phyloP scores from a whole-genome alignment of 1,140 invertebrate species.

The Scylla paramamosain region DNA sequence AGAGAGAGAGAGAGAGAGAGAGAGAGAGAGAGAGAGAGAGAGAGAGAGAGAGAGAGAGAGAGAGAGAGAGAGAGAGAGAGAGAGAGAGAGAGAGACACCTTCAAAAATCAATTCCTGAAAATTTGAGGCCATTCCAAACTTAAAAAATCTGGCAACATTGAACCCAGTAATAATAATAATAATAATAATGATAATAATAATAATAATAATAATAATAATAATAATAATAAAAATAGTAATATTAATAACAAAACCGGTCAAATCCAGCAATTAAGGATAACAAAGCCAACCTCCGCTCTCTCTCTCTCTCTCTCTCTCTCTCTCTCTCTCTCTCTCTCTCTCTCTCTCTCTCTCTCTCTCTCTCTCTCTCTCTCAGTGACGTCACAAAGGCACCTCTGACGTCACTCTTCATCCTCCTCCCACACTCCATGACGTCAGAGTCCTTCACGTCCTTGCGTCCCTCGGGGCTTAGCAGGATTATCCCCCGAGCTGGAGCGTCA shows the following conservation, averaged over 20 bases:
- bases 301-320: background rate
- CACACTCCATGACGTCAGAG: background rate
- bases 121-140: background rate
- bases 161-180: background rate
- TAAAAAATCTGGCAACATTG: background rate
- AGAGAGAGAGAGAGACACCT: constrained; percentile 46
- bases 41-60: constrained; percentile 44
- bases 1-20: constrained; percentile 56
- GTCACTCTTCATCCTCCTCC: constrained; percentile 10
- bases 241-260: too few relatives aligned
- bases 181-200: background rate
- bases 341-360: background rate
- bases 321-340: background rate
- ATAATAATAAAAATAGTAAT: background rate
- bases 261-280: too few relatives aligned
- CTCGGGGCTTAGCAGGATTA: background rate
- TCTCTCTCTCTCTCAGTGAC: background rate
- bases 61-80: constrained; percentile 49
- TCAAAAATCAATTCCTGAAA: background rate
- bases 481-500: background rate
- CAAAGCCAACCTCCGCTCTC: too few relatives aligned
- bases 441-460: background rate
- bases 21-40: constrained; percentile 49
- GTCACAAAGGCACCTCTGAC: background rate
- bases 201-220: background rate